Evolutionary conservation across 1,140 invertebrate species (phyloP), one percentile per base, ranked within the genome.

Genomic region (Zophobas atratus): DNA sequence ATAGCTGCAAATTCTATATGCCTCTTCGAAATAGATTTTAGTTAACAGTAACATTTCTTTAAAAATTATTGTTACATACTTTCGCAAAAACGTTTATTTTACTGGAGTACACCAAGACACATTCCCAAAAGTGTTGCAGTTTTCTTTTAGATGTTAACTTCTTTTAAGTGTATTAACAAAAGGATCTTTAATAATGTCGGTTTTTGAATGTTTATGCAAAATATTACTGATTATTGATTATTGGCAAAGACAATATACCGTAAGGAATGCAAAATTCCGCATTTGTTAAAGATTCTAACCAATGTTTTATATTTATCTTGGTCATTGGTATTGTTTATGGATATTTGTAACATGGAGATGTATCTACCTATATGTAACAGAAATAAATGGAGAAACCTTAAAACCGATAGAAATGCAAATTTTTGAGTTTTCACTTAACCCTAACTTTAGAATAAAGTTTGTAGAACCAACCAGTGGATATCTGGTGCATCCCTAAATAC

Each of bases 121-220:
- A 67, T 67, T 67, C 60, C 60, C 49, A 8, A 46, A 67, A 67
- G 60, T 67, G 60, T 67, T 67, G 60, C 60, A 67, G 60, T 67
- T 43, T 67, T 36, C n/a, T 67, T 67, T 43, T 20, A 43, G 57
- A 20, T 43, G 43, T 5, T 43, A 41, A 20, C 32, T 41, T 67
- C 20, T 67, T 39, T 39, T 67, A 41, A 41, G 39, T 67, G 60
- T 67, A 6, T 1, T 39, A 43, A 67, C 33, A 1, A 3, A 67
- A 67, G 60, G 60, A 20, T 67, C 60, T 67, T 67, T 67, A 67
- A 67, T 43, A 43, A 67, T 67, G 43, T 67, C 60, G 60, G 60
- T 67, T 41, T 43, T 20, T 6, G n/a, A 67, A 67, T 43, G 4
- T 32, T 43, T n/a, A 4, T 32, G 43, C 6, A 46, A 8, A 51